These are phyloP conservation scores for Rhagonycha lutea DNA, from an alignment of 2,888 invertebrate genomes.

Conservation along the genomic window DNA sequence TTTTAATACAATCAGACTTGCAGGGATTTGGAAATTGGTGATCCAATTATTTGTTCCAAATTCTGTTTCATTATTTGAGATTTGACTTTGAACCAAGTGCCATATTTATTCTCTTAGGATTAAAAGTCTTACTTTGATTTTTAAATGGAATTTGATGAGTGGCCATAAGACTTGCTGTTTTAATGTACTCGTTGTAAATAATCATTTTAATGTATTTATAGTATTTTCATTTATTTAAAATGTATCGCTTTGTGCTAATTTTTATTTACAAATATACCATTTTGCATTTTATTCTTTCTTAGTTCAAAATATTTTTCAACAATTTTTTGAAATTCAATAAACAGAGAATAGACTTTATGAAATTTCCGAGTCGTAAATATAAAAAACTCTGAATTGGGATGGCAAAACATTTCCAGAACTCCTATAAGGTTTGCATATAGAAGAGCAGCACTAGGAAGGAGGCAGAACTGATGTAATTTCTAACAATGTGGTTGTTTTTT, in stretches of 20 bases:
- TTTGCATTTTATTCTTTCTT: not conserved
- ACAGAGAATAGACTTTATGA: no score
- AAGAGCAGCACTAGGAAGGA: no score
- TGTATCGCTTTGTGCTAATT: constrained; percentile 14
- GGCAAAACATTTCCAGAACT: no score
- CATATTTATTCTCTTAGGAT: not conserved
- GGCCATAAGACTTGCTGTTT: constrained; percentile 29
- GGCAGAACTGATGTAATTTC: no score
- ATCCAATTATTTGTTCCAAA: not conserved
- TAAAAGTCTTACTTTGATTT: not conserved
- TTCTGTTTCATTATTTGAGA: not conserved
- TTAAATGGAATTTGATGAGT: not conserved
- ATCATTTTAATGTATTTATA: constrained; percentile 9
- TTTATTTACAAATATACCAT: not conserved
- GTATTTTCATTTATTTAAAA: not conserved
- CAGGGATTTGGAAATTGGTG: not conserved
- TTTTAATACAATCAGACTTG: not conserved
- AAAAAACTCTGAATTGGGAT: no score
- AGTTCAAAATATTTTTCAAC: no score
- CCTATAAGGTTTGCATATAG: no score
- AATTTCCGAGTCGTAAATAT: no score
- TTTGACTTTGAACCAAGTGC: not conserved
- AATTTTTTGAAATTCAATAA: no score
- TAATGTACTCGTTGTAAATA: constrained; percentile 28
- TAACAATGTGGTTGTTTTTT: no score